phyloP scores from a whole-genome alignment of 53 echinoderm and acorn worm genomes.

The Luidia sarsii region DNA sequence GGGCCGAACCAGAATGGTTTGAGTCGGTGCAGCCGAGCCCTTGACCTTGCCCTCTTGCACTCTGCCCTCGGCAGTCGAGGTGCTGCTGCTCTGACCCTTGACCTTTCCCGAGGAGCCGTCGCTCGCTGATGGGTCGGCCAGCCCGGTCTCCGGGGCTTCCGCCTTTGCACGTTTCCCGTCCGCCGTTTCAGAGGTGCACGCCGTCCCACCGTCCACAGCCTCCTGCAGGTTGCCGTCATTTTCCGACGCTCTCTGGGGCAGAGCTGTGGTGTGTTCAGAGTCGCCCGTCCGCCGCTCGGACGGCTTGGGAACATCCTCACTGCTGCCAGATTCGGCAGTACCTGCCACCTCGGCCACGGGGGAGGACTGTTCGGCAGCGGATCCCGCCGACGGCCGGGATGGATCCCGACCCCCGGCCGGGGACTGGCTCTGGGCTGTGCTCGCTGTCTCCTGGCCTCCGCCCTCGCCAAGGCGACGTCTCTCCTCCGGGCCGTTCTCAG shows the following conservation, averaged over 20 bases:
- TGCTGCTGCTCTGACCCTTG: neutral
- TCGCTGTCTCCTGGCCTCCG: no score
- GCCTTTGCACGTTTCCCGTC: no score
- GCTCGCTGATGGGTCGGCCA: neutral
- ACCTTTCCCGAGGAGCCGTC: neutral
- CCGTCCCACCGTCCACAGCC: neutral
- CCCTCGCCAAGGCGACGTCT: no score
- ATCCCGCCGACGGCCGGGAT: no score
- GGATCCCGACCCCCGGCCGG: no score
- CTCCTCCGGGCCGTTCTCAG: no score
- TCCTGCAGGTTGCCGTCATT: neutral
- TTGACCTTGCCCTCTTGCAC: neutral
- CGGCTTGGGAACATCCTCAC: neutral
- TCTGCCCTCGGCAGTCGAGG: neutral
- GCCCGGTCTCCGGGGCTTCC: no score
- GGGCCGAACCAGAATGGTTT: conserved; percentile 5
- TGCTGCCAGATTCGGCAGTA: neutral
- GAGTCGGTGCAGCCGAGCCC: neutral
- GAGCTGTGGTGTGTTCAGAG: neutral
- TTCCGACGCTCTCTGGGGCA: neutral
- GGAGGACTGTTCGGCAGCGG: no score
- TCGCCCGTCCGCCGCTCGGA: neutral
- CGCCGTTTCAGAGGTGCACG: neutral
- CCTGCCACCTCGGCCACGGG: no score
- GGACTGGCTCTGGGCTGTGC: no score